Evolutionary conservation across 2,797 vertebrate species (phyloP), one percentile per base, ranked within the genome.

Genomic region (Paedocypris micromegethes): DNA sequence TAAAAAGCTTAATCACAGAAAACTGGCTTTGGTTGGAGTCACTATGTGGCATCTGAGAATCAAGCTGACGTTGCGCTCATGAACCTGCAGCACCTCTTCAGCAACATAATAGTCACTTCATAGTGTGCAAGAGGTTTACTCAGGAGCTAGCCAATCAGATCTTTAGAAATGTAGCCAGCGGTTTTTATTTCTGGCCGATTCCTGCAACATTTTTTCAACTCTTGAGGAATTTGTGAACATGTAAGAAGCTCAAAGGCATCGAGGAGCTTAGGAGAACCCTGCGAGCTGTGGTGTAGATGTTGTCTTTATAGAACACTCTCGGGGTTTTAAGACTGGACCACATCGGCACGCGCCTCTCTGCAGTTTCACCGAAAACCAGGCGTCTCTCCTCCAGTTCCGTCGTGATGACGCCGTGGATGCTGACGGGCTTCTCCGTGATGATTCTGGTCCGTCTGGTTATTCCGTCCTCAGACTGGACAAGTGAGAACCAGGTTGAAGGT

Each of bases 401-500:
- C 59, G 58, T 45, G 71, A 90, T 93, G 93, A 91, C 93, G 7
- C 91, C 92, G 37, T 86, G 93, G 61, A 90, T 93, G 61, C 87
- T 99, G 66, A 92, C 93, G 0, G 91, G 93, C 44, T 92, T 98
- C 83, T 99, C 95, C 0, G 84, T 97, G 66, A 89, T 97, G 86
- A 96, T 94, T 81, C 79, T 98, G 72, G 87, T 99, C 75, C 93
- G 94, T 76, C 91, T 98, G n/a, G 93, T 94, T 51, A 97, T 95
- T 80, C 86, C 97, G 74, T 93, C 93, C 50, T 98, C 94, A 95
- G 93, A 99, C 81, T 88, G 92, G 90, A 88, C 92, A 87, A 92
- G 92, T 71, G 93, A 94, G 0, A 87, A 89, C 72, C 88, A 93
- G 76, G 88, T 93, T 78, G 92, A 94, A 0, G 56, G 79, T 3